Base-by-base conservation (phyloP, 2,797 vertebrate species). In the Taenioides sp. region DNA sequence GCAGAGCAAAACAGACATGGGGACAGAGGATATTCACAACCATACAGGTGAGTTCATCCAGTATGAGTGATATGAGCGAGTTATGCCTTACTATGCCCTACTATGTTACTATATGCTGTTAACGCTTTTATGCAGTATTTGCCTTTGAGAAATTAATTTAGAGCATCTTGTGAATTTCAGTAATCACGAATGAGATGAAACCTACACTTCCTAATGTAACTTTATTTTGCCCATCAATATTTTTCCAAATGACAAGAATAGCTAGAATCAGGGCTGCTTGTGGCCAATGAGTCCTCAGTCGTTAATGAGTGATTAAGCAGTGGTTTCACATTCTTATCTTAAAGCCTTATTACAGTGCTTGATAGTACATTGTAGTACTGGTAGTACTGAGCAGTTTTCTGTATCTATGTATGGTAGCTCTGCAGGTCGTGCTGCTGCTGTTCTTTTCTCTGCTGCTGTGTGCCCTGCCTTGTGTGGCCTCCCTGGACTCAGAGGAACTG, bases 401-500 rank as follows among this genome's bases (percentile, higher is more conserved):
- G 27, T 16, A 16, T 2, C 43, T 52, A n/a, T 61, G 47, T n/a
- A 27, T 62, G 69, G 9, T 6, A 89, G 88, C 61, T 62, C 80
- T 58, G 63, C 79, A 54, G 78, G 55, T 27, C 52, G 27, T 78
- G 64, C 22, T 75, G 76, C 66, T 86, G 77, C 76, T 87, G 78
- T 73, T 93, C 70, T 62, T 90, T 20, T 71, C 65, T 1, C 17
- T 87, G 7, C 80, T 94, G 65, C 65, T 93, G 76, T 84, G 74
- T n/a, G 61, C 77, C 7, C 84, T 83, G 0, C 72, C 73, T 68
- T 68, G 2, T 0, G 87, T 72, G 65, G 74, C 74, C 1, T 77
- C 89, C 16, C 17, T 65, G 64, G 92, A 94, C 69, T 94, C 93
- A 0, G 94, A 95, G 2, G 94, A 95, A 71, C 82, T 31, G 2